These are phyloP conservation scores for Nannoperca obscura DNA, from an alignment of 2,797 vertebrate species.

Conservation along the genomic window DNA sequence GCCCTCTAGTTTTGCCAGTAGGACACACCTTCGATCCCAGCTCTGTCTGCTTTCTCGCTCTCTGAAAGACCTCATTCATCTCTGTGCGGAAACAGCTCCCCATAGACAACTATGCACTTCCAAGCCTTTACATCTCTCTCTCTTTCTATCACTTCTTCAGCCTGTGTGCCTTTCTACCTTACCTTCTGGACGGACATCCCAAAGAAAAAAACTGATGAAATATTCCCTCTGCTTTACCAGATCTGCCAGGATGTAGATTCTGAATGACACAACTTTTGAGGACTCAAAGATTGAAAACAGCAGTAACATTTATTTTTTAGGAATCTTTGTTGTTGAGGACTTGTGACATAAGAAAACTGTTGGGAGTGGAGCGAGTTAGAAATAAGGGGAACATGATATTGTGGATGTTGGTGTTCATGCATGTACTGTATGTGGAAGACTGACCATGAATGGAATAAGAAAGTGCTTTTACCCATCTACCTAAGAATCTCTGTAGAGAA, in stretches of 20 bases:
- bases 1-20: constrained; percentile 78
- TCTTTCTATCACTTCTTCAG: constrained; percentile 58
- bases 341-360: constrained; percentile 35
- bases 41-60: constrained; percentile 68
- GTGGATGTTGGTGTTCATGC: constrained; percentile 53
- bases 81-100: constrained; percentile 76
- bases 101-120: constrained; percentile 85
- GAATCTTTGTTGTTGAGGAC: constrained; percentile 50
- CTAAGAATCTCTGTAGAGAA: constrained; percentile 53
- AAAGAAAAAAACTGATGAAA: constrained; percentile 78
- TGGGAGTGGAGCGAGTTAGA: constrained; percentile 42
- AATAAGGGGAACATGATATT: constrained; percentile 73
- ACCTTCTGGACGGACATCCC: constrained; percentile 76
- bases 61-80: constrained; percentile 84
- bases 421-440: constrained; percentile 58
- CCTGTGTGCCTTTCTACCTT: constrained; percentile 60
- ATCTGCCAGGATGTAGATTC: constrained; percentile 73
- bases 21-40: constrained; percentile 73
- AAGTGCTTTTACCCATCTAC: constrained; percentile 52
- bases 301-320: constrained; percentile 45
- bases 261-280: constrained; percentile 63
- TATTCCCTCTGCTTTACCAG: constrained; percentile 72
- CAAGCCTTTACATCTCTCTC: constrained; percentile 76
- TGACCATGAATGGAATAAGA: constrained; percentile 56
- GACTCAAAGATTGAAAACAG: constrained; percentile 66